phyloP scores from a whole-genome alignment of 2,888 invertebrate species.

The Cerastis leucographa region DNA sequence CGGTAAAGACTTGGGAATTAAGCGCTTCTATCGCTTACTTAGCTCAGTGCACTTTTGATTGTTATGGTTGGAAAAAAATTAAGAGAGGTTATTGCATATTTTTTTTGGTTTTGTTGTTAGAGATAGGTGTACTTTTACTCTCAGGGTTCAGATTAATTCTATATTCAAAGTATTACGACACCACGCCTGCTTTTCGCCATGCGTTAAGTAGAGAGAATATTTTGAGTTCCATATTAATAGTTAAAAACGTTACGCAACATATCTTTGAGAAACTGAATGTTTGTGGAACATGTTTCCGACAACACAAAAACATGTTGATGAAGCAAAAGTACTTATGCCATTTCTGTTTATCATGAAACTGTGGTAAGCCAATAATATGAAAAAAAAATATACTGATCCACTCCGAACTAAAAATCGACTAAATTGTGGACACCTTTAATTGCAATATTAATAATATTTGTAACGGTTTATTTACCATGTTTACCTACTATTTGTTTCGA shows the following conservation, averaged over 20 bases:
- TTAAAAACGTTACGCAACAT: background rate
- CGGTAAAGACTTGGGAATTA: conserved; percentile 25
- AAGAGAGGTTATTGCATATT: background rate
- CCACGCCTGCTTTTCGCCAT: background rate
- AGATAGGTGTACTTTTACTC: too few relatives aligned
- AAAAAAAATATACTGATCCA: too few relatives aligned
- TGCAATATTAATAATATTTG: too few relatives aligned
- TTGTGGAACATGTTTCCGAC: background rate
- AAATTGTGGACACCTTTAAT: too few relatives aligned
- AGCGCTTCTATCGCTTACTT: conserved; percentile 40
- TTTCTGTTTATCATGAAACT: background rate
- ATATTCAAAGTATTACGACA: background rate
- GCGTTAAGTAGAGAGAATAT: background rate
- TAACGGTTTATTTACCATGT: too few relatives aligned
- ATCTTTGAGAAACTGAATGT: background rate
- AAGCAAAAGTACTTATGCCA: background rate
- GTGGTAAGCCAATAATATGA: too few relatives aligned
- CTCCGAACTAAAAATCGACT: too few relatives aligned
- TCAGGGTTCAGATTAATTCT: background rate
- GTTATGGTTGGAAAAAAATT: conserved; percentile 3
- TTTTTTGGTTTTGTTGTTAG: background rate
- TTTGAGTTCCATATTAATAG: background rate
- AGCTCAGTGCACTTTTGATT: background rate
- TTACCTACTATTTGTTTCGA: too few relatives aligned
- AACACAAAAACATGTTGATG: background rate